phyloP scores from a whole-genome alignment of 53 echinoderm and acorn worm species.

The Stichopus horrens region DNA sequence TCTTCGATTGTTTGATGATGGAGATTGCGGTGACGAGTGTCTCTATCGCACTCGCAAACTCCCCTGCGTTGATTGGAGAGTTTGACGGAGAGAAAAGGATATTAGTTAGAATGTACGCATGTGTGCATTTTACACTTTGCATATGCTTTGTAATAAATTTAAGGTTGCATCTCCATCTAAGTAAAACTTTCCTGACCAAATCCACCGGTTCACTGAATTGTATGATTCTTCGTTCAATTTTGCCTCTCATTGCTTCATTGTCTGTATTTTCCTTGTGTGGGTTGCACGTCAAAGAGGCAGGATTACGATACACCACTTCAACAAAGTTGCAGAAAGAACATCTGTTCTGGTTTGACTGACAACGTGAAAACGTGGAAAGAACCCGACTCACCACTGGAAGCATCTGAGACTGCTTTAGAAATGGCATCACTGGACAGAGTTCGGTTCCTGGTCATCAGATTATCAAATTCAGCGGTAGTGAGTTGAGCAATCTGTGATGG shows the following conservation, averaged over 20 bases:
- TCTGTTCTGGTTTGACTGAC: too few relatives aligned
- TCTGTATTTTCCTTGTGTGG: too few relatives aligned
- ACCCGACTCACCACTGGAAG: constrained; percentile 73
- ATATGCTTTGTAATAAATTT: background rate
- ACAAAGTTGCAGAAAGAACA: too few relatives aligned
- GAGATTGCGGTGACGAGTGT: constrained; percentile 96
- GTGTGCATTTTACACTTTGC: too few relatives aligned
- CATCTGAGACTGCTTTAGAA: constrained; percentile 93
- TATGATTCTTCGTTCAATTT: too few relatives aligned
- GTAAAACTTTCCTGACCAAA: too few relatives aligned
- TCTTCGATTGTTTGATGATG: constrained; percentile 97
- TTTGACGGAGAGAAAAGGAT: background rate
- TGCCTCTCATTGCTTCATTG: too few relatives aligned
- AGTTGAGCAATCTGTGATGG: constrained; percentile 61
- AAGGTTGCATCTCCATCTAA: too few relatives aligned
- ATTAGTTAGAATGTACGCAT: background rate
- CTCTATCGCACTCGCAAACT: constrained; percentile 93
- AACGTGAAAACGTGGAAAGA: too few relatives aligned
- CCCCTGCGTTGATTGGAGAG: constrained; percentile 47
- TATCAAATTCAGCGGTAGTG: constrained; percentile 88
- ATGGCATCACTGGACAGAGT: constrained; percentile 95
- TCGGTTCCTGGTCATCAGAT: constrained; percentile 89
- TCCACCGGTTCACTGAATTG: too few relatives aligned
- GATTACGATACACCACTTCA: too few relatives aligned
- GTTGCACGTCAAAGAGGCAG: too few relatives aligned